Conservation (phyloP, 2,113 vertebrate species). For the rat (Rattus norvegicus) region GRCr8 NC_086024.1:106514501-106515000, state of each 20-base stretch:
- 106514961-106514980: constrained; percentile 18
- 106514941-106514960: constrained; percentile 45
- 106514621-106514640: constrained; percentile 89
- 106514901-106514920: constrained; percentile 64
- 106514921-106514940: constrained; percentile 73
- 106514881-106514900: constrained; percentile 64
- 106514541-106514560: constrained; percentile 94
- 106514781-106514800: neutral
- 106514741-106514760: neutral
- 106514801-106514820: constrained; percentile 64
- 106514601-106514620: constrained; percentile 96
- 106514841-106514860: constrained; percentile 71
- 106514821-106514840: constrained; percentile 33
- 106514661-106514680: neutral
- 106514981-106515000: neutral
- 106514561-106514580: constrained; percentile 95
- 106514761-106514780: neutral
- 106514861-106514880: constrained; percentile 56
- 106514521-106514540: constrained; percentile 96
- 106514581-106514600: constrained; percentile 98
- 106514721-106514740: constrained; percentile 11
- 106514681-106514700: neutral
- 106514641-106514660: neutral
- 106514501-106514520: constrained; percentile 89
- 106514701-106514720: constrained; percentile 13